Evolutionary conservation across 2,113 vertebrate species (phyloP).

Genomic region (Passer domesticus): DNA sequence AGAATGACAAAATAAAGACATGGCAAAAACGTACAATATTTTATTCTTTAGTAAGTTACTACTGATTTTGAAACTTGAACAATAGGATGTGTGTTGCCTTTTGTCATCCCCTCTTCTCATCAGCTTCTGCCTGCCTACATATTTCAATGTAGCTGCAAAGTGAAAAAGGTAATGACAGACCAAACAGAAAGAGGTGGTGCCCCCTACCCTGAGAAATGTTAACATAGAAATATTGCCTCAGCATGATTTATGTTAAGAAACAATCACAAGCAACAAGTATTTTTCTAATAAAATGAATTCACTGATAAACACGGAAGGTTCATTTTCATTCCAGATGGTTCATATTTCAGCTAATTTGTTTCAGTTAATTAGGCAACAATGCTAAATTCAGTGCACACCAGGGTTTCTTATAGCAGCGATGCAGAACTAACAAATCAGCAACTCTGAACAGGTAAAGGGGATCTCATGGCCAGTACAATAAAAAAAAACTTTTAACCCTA

Average conservation of each 20-base stretch:
- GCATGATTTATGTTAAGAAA: conserved; percentile 40
- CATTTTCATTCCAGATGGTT: conserved; percentile 75
- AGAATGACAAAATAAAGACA: background rate
- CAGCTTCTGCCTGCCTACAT: background rate
- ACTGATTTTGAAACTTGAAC: background rate
- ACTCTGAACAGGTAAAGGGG: background rate
- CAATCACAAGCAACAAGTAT: conserved; percentile 13
- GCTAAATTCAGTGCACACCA: conserved; percentile 31
- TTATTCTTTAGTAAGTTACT: background rate
- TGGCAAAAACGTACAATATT: background rate
- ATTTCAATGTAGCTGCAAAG: background rate
- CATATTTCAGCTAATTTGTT: conserved; percentile 70
- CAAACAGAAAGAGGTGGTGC: background rate
- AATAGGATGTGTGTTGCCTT: background rate
- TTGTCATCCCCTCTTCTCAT: background rate
- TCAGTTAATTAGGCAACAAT: conserved; percentile 67
- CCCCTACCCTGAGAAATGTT: background rate
- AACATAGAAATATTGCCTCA: background rate
- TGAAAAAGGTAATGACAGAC: background rate
- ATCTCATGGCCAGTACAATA: background rate
- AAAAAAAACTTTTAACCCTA: background rate
- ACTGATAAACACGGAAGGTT: conserved; percentile 27
- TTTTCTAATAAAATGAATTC: conserved; percentile 49
- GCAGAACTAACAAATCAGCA: background rate
- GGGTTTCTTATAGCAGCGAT: background rate